Conservation (phyloP, 2,888 invertebrate species). For the Drosophila maculinotata region DNA sequence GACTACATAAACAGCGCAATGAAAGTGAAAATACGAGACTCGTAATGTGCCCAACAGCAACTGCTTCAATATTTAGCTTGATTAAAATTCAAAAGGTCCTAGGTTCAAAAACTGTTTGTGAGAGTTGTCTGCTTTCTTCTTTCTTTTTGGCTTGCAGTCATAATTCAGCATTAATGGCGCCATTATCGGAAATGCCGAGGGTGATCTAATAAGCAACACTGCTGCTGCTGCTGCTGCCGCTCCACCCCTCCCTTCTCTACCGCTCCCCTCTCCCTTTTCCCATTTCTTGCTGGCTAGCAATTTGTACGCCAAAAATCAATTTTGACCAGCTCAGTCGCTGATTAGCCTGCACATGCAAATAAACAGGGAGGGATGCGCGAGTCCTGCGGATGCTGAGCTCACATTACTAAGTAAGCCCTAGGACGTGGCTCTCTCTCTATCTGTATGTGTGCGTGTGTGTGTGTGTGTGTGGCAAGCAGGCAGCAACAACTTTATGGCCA, state of each 20-base stretch:
- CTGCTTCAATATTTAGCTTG: slow-evolving; percentile 72
- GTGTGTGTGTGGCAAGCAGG: slow-evolving; percentile 59
- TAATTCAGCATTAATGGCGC: slow-evolving; percentile 71
- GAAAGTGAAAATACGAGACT: slow-evolving; percentile 69
- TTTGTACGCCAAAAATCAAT: slow-evolving; percentile 44
- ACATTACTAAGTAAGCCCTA: slow-evolving; percentile 48
- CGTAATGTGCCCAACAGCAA: slow-evolving; percentile 54
- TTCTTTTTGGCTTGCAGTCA: slow-evolving; percentile 39
- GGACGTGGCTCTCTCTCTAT: slow-evolving; percentile 22
- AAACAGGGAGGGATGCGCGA: slow-evolving; percentile 6
- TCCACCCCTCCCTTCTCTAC: no score
- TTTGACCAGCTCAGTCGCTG: slow-evolving; percentile 49
- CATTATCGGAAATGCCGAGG: slow-evolving; percentile 48
- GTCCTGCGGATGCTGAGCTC: slow-evolving; percentile 12
- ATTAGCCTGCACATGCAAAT: slow-evolving; percentile 58
- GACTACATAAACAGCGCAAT: slow-evolving; percentile 62
- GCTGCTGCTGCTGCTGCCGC: no score
- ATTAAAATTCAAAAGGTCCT: slow-evolving; percentile 76
- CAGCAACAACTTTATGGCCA: slow-evolving; percentile 74
- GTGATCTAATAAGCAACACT: slow-evolving; percentile 45
- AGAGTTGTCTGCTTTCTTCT: not conserved
- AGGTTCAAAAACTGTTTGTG: slow-evolving; percentile 44
- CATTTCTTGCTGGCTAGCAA: not conserved
- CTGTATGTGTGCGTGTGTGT: not conserved
- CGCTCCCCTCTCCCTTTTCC: not conserved